Evolutionary conservation across 2,113 vertebrate genomes (phyloP).

Genomic region (Thalassoma bifasciatum): DNA sequence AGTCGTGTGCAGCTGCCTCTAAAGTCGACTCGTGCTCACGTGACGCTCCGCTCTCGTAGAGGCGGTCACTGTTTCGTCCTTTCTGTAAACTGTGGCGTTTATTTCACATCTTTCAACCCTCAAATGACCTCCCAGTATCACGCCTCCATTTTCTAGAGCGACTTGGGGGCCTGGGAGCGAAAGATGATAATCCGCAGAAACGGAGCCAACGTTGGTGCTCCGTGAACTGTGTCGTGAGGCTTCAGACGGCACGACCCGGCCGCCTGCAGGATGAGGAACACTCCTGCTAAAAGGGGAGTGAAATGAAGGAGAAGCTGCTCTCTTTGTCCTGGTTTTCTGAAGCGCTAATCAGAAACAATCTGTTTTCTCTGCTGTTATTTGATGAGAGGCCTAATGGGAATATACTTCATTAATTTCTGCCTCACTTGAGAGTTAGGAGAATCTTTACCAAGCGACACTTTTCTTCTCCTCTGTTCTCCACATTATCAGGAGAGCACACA

Average conservation of each 20-base stretch:
- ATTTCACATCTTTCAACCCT: slow-evolving; percentile 42
- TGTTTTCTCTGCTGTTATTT: slow-evolving; percentile 53
- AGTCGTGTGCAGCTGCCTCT: slow-evolving; percentile 16
- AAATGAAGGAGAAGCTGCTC: slow-evolving; percentile 1
- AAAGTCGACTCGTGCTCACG: slow-evolving; percentile 6
- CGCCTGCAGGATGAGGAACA: slow-evolving; percentile 10
- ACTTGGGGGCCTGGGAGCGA: slow-evolving; percentile 16
- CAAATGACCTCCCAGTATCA: slow-evolving; percentile 48
- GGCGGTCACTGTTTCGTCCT: slow-evolving; percentile 1
- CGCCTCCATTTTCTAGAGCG: slow-evolving; percentile 71
- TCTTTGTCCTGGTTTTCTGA: slow-evolving; percentile 51
- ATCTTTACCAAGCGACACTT: slow-evolving; percentile 55
- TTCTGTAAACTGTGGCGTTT: background rate
- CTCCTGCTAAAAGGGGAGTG: slow-evolving; percentile 23
- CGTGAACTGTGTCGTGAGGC: slow-evolving; percentile 23
- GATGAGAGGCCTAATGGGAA: slow-evolving; percentile 65
- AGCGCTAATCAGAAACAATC: slow-evolving; percentile 38
- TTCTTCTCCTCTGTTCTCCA: background rate
- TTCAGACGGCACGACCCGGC: slow-evolving; percentile 2
- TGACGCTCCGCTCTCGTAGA: slow-evolving; percentile 7
- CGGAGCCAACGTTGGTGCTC: background rate
- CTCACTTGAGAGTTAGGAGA: slow-evolving; percentile 68
- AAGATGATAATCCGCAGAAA: slow-evolving; percentile 35
- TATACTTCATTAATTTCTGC: slow-evolving; percentile 72
- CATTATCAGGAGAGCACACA: slow-evolving; percentile 41